Percentiles rank a stretch among this genome's conserved stretches.
phyloP scores from a whole-genome alignment of 1,140 invertebrate genomes.

The Cydia amplana region DNA sequence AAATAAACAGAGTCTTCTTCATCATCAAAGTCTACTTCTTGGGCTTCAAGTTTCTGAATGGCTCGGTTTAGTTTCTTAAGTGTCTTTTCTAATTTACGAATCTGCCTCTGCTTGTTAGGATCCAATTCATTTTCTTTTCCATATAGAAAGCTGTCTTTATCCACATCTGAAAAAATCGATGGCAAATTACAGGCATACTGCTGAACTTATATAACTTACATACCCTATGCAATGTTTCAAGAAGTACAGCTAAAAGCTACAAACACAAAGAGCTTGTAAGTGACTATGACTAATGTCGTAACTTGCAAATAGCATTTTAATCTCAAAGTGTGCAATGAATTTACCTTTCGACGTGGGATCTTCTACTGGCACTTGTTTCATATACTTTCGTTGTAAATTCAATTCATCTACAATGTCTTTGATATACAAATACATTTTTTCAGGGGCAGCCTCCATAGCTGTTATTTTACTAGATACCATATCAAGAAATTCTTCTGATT shows the following conservation, averaged over 20 bases:
- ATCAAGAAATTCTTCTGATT: constrained; percentile 70
- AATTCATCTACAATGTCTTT: constrained; percentile 75
- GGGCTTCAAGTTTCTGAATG: constrained; percentile 69
- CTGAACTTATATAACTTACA: no score
- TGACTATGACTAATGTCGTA: no score
- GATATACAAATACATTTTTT: constrained; percentile 73
- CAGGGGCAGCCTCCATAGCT: constrained; percentile 62
- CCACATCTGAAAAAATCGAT: constrained; percentile 34
- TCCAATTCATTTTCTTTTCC: constrained; percentile 54
- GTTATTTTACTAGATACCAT: constrained; percentile 67
- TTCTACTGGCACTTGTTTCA: constrained; percentile 44
- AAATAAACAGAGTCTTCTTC: constrained; percentile 74
- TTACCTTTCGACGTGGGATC: constrained; percentile 3
- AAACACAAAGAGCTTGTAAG: no score
- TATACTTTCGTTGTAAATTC: constrained; percentile 67
- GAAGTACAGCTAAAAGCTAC: no score
- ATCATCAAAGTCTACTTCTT: constrained; percentile 75
- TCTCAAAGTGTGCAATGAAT: neutral
- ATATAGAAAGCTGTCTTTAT: constrained; percentile 37
- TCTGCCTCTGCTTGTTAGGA: constrained; percentile 61
- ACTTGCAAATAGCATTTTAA: neutral
- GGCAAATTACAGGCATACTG: neutral
- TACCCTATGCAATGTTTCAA: no score
- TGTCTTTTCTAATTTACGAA: constrained; percentile 72
- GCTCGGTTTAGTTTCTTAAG: constrained; percentile 70